A percentile compares a stretch with the other conserved stretches of the same genome.
Conservation (phyloP, 2,888 invertebrate species). For the Galerucella nymphaeae region DNA sequence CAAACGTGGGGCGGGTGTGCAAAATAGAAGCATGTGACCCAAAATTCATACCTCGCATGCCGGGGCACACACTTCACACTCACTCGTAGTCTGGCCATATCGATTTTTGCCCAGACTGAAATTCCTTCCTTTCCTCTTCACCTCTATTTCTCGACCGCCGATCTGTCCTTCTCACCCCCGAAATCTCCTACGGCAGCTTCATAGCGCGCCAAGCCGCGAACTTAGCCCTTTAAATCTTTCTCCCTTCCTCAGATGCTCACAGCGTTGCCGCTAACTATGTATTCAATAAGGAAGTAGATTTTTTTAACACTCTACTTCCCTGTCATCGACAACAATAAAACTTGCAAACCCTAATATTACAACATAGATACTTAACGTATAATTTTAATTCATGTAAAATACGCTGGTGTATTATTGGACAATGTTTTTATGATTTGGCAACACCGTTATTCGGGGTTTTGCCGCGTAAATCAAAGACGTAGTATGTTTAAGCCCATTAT, state of each 20-base stretch:
- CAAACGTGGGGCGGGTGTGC: neutral
- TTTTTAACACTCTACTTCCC: neutral
- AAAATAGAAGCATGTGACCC: neutral
- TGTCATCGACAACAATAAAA: neutral
- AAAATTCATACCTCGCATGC: conserved; percentile 1
- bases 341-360: neutral
- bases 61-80: neutral
- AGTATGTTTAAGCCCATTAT: too few relatives aligned
- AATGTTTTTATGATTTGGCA: conserved; percentile 10
- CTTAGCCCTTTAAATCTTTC: conserved; percentile 23
- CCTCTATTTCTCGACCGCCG: neutral
- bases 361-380: neutral
- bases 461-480: conserved; percentile 17
- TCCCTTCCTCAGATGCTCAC: conserved; percentile 4
- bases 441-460: neutral
- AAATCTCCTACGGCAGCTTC: conserved; percentile 1
- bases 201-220: conserved; percentile 23
- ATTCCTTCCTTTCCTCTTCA: conserved; percentile 19
- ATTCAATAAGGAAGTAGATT: neutral
- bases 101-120: conserved; percentile 34
- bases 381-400: neutral
- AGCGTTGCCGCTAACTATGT: neutral
- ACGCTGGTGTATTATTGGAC: neutral
- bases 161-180: conserved; percentile 3
- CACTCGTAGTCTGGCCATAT: conserved; percentile 31